Percentiles rank a stretch among this genome's conserved stretches.
Conservation (phyloP, 1,140 invertebrate species). For the Philotrypesis tridentata region DNA sequence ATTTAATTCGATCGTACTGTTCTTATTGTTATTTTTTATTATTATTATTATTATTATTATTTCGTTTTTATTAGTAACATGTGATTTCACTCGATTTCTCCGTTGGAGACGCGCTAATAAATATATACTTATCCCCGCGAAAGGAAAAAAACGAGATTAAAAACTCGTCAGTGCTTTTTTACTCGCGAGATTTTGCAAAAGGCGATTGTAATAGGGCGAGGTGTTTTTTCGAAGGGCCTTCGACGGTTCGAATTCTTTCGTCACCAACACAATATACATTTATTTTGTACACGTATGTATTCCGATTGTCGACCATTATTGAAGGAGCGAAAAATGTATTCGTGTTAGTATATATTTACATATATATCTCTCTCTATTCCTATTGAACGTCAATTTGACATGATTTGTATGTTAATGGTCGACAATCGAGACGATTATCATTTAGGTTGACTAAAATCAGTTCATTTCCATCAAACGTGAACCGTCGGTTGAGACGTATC, state of each 20-base stretch:
- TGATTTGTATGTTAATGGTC: conserved; percentile 9
- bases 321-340: conserved; percentile 14
- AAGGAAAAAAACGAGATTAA: conserved; percentile 2
- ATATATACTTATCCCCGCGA: conserved; percentile 25
- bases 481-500: conserved; percentile 14
- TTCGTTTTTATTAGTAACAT: conserved; percentile 18
- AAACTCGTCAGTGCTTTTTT: conserved; percentile 8
- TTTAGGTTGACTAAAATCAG: neutral
- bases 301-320: neutral
- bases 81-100: conserved; percentile 39
- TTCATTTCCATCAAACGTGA: neutral
- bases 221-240: conserved; percentile 21
- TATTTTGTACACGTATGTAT: neutral
- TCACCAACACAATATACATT: neutral
- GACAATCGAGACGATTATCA: neutral
- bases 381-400: conserved; percentile 1
- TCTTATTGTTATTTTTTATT: conserved; percentile 2
- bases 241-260: neutral
- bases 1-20: neutral
- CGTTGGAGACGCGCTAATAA: conserved; percentile 11
- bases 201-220: conserved; percentile 1
- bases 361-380: no score
- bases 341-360: conserved; percentile 17
- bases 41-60: conserved; percentile 12
- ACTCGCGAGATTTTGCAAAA: conserved; percentile 21